A percentile compares a stretch with the other conserved stretches of the same genome.
phyloP scores from a whole-genome alignment of 1,140 invertebrate species.

The Bombus consobrinus region DNA sequence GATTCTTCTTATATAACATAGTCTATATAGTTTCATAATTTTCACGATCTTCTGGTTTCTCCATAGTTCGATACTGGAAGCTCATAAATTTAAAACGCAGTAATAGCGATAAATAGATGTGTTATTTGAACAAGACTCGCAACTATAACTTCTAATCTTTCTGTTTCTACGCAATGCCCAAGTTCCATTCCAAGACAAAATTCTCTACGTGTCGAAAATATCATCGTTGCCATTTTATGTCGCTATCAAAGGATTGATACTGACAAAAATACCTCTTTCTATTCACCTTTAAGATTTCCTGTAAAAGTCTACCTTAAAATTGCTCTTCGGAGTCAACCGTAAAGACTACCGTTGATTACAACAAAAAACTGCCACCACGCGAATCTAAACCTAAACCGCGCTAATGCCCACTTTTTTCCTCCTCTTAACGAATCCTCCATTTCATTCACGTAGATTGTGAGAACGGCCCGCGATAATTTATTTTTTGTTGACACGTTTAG shows the following conservation, averaged over 20 bases:
- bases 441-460: background rate
- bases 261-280: background rate
- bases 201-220: background rate
- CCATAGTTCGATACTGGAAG: background rate
- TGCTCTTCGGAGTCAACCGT: background rate
- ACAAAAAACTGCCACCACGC: background rate
- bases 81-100: background rate
- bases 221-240: too few species aligned
- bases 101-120: background rate
- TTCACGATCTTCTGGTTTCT: background rate
- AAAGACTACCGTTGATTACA: background rate
- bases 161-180: background rate
- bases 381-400: background rate
- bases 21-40: background rate
- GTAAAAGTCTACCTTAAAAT: too few species aligned
- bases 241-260: too few species aligned
- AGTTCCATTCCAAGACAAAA: background rate
- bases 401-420: too few species aligned
- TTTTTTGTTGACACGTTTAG: background rate
- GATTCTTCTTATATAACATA: background rate
- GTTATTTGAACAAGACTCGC: background rate
- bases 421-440: too few species aligned
- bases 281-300: background rate
- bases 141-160: background rate
- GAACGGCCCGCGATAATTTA: background rate